These are phyloP conservation scores for Ifrita kowaldi DNA, from an alignment of 2,113 vertebrate species.

Conservation along the genomic window DNA sequence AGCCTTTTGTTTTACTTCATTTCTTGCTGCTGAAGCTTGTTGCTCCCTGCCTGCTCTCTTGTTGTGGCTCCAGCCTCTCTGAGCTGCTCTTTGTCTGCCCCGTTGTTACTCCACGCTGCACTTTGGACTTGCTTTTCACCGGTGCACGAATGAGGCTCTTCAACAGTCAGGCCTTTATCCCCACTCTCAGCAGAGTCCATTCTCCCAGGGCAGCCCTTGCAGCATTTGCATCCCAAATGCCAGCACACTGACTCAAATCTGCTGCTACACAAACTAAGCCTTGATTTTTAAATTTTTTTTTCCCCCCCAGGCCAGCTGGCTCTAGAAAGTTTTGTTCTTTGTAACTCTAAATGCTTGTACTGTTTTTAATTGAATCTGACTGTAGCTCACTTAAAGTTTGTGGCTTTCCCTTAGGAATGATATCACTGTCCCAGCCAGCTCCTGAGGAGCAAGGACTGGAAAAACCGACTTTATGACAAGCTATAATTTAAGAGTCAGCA, in stretches of 20 bases:
- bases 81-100: not conserved
- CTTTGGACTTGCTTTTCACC: not conserved
- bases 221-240: constrained; percentile 34
- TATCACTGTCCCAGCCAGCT: not conserved
- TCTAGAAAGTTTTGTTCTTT: constrained; percentile 11
- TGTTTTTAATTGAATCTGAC: constrained; percentile 6
- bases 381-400: not conserved
- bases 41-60: not conserved
- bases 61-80: not conserved
- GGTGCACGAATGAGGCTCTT: not conserved
- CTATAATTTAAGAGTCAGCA: constrained; percentile 38
- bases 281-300: not conserved
- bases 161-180: constrained; percentile 16
- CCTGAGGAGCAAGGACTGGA: not conserved
- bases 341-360: not conserved
- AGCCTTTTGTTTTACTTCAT: constrained; percentile 22
- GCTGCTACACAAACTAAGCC: constrained; percentile 5
- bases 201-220: not conserved
- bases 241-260: constrained; percentile 13
- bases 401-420: constrained; percentile 26
- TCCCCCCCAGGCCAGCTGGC: not conserved
- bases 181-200: not conserved
- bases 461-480: constrained; percentile 9
- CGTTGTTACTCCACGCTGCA: not conserved
- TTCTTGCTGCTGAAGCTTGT: constrained; percentile 28